Conservation (phyloP, 2,888 invertebrate genomes). For the Rhamnusium bicolor region DNA sequence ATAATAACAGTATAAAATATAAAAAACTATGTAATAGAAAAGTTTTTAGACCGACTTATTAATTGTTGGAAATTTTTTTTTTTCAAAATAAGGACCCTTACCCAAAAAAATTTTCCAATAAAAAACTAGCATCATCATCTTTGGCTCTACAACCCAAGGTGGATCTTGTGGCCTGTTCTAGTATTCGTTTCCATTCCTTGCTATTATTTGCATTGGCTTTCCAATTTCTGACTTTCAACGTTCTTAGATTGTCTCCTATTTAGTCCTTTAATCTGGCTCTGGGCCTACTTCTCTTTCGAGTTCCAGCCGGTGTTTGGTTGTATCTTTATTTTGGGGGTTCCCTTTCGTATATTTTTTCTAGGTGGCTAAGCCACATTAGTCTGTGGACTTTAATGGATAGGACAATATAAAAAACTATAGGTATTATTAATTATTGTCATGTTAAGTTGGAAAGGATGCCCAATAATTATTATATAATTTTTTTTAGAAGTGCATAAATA, state of each 20-base stretch:
- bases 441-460: too few relatives aligned
- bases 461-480: too few relatives aligned
- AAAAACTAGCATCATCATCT: neutral
- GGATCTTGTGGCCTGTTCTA: neutral
- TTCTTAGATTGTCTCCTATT: neutral
- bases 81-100: too few relatives aligned
- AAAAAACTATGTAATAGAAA: too few relatives aligned
- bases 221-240: neutral
- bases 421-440: too few relatives aligned
- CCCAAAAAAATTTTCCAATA: too few relatives aligned
- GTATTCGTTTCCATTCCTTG: neutral
- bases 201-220: neutral
- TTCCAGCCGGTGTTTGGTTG: neutral
- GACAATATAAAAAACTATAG: too few relatives aligned
- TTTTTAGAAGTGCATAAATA: too few relatives aligned
- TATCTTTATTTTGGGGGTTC: neutral
- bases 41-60: too few relatives aligned
- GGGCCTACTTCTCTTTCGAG: neutral
- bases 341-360: neutral
- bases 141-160: slow-evolving; percentile 7
- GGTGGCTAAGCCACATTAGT: neutral
- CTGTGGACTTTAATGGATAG: neutral
- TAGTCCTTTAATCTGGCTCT: neutral
- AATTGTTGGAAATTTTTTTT: too few relatives aligned
- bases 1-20: too few relatives aligned